Evolutionary conservation across 2,888 invertebrate genomes (phyloP).

Genomic region (Endomychus coccineus): DNA sequence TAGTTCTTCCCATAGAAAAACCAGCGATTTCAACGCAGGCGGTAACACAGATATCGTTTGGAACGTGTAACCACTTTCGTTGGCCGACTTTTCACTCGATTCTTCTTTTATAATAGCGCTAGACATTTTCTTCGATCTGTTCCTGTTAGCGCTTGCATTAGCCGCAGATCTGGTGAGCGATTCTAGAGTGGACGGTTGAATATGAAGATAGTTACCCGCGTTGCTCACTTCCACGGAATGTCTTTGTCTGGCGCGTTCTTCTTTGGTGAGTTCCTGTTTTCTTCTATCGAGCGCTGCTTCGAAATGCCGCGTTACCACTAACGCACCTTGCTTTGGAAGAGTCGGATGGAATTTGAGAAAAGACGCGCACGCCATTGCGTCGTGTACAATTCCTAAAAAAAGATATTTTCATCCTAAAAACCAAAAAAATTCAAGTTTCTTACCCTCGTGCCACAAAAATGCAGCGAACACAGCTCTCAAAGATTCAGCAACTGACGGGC

Average conservation of each 20-base stretch:
- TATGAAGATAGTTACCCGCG: conserved; percentile 64
- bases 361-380: conserved; percentile 96
- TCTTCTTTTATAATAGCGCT: conserved; percentile 52
- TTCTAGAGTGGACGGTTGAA: conserved; percentile 72
- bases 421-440: conserved; percentile 4
- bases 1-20: conserved; percentile 86
- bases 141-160: conserved; percentile 69
- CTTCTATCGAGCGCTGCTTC: conserved; percentile 41
- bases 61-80: conserved; percentile 37
- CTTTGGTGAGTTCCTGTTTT: conserved; percentile 47
- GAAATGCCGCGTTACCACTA: conserved; percentile 60
- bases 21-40: conserved; percentile 79
- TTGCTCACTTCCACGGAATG: conserved; percentile 81
- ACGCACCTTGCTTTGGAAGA: conserved; percentile 69
- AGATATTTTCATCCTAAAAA: not conserved
- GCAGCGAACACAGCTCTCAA: conserved; percentile 93
- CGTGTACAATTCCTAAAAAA: conserved; percentile 75
- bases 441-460: conserved; percentile 91
- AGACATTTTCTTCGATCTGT: conserved; percentile 40
- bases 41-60: conserved; percentile 71
- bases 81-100: conserved; percentile 9
- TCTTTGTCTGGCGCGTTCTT: conserved; percentile 63
- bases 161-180: conserved; percentile 69
- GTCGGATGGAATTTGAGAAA: conserved; percentile 90
- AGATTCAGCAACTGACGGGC: conserved; percentile 87